Evolutionary conservation across 2,888 invertebrate species (phyloP).

Genomic region (Lasioglossum oenotherae): DNA sequence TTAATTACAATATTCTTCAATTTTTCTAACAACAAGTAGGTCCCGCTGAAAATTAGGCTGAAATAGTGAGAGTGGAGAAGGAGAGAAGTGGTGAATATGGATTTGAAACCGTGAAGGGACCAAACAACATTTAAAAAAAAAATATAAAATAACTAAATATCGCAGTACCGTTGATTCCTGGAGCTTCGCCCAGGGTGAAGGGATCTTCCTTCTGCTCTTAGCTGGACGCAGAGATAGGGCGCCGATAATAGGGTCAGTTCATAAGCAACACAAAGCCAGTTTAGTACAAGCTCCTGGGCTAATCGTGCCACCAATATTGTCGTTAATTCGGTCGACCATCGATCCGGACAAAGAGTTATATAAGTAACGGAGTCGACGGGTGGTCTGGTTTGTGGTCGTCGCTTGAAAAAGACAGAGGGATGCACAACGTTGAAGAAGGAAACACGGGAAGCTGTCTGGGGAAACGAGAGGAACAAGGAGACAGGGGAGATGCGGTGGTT

Average conservation of each 20-base stretch:
- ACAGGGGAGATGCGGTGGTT: neutral
- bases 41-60: too few relatives aligned
- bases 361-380: conserved; percentile 69
- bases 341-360: conserved; percentile 62
- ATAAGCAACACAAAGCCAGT: conserved; percentile 71
- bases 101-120: too few relatives aligned
- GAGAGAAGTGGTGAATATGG: too few relatives aligned
- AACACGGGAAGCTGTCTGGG: neutral
- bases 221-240: conserved; percentile 40
- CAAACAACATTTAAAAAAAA: too few relatives aligned
- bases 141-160: too few relatives aligned
- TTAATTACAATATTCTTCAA: too few relatives aligned
- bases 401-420: neutral
- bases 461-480: conserved; percentile 11
- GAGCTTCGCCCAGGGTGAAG: neutral
- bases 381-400: conserved; percentile 67
- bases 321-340: conserved; percentile 67
- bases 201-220: neutral
- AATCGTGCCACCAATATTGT: conserved; percentile 74
- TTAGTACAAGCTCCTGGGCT: conserved; percentile 61
- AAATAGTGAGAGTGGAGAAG: too few relatives aligned
- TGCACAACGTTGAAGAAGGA: neutral
- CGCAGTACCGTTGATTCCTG: neutral
- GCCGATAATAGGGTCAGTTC: conserved; percentile 73
- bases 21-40: too few relatives aligned